These are phyloP conservation scores for Pantala flavescens DNA, from an alignment of 1,140 invertebrate species.

Conservation along the genomic window DNA sequence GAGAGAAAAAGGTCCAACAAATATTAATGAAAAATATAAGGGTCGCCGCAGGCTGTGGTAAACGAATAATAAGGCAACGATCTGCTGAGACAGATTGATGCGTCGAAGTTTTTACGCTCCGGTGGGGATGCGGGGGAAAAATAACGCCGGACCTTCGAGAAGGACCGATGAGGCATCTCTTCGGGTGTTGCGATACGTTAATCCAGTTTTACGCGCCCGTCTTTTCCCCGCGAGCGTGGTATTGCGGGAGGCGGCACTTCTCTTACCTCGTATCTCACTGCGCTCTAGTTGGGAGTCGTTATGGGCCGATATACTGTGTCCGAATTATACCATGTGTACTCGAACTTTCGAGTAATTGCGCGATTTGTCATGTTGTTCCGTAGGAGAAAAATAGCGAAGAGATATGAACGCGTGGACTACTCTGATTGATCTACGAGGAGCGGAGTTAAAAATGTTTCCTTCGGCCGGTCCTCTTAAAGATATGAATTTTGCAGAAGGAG, in stretches of 20 bases:
- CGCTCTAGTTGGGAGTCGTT: background rate
- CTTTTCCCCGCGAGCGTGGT: background rate
- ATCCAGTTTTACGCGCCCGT: slow-evolving; percentile 7
- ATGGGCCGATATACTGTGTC: background rate
- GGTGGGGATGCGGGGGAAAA: background rate
- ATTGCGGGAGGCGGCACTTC: background rate
- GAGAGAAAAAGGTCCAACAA: background rate
- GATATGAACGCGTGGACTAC: background rate
- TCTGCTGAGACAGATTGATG: background rate
- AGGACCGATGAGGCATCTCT: background rate
- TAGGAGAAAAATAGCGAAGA: background rate
- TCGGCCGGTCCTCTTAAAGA: too few species aligned
- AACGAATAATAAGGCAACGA: slow-evolving; percentile 9
- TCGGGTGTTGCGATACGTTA: background rate
- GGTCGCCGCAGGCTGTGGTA: background rate
- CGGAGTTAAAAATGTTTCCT: background rate
- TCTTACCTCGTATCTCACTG: background rate
- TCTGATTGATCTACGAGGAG: background rate
- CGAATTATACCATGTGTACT: background rate
- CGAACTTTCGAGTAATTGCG: background rate
- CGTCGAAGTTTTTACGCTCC: background rate
- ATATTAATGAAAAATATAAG: slow-evolving; percentile 7
- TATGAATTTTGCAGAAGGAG: too few species aligned
- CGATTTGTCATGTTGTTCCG: background rate
- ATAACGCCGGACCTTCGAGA: background rate